Conservation (phyloP, 2,888 invertebrate species). For the Hetaerina titia region DNA sequence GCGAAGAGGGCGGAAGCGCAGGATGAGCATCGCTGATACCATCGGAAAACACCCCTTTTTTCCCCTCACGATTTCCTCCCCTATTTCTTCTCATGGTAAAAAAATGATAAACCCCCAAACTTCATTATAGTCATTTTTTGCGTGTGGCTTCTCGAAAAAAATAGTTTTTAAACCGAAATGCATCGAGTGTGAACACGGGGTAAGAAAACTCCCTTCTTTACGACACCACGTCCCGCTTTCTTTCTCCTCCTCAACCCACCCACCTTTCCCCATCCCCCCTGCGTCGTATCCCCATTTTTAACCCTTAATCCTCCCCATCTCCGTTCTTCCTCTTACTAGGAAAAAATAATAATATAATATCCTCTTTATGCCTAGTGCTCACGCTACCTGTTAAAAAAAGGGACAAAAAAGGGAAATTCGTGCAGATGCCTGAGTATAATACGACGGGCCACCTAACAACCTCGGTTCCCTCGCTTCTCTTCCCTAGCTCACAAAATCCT, state of each 20-base stretch:
- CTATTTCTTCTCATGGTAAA: slow-evolving; percentile 46
- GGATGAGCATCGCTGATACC: slow-evolving; percentile 54
- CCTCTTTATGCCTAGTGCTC: neutral
- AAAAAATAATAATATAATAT: neutral
- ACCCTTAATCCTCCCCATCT: neutral
- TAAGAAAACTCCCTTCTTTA: slow-evolving; percentile 61
- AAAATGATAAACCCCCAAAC: slow-evolving; percentile 63
- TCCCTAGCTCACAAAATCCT: neutral
- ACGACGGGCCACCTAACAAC: neutral
- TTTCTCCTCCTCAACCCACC: neutral
- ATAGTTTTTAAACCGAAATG: slow-evolving; percentile 63
- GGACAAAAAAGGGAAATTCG: neutral
- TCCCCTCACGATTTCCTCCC: slow-evolving; percentile 36
- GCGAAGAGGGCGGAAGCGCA: slow-evolving; percentile 55
- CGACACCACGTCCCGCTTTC: slow-evolving; percentile 1
- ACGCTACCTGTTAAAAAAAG: neutral
- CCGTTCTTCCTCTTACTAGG: neutral
- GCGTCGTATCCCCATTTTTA: neutral
- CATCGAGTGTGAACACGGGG: slow-evolving; percentile 66
- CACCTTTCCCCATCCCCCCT: neutral
- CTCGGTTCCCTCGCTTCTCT: neutral
- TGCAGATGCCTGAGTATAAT: neutral
- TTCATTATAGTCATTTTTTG: slow-evolving; percentile 67
- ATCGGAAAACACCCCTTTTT: slow-evolving; percentile 62
- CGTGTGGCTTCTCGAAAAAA: slow-evolving; percentile 56